Base-by-base conservation (phyloP, 1,140 invertebrate species). In the Trichonephila clavata region DNA sequence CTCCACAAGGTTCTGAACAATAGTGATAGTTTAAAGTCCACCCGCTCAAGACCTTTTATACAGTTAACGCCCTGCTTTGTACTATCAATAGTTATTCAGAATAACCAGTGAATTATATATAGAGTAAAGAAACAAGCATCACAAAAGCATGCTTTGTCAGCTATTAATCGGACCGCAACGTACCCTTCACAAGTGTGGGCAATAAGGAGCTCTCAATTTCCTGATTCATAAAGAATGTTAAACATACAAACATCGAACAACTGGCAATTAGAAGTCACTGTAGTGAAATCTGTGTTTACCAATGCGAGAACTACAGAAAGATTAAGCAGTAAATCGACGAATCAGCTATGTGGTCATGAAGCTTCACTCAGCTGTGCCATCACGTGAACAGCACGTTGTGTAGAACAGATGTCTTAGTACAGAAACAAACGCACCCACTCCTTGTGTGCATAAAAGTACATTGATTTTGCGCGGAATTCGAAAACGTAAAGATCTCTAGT, bases 241-340 rank as follows among this genome's bases (percentile, higher is more conserved):
- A 77, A 39, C 71, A 39, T 77, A 77, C 16, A 77, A 77, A 77
- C 32, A 32, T 24, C 27, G 71, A 77, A 77, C 13, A 77, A 77
- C 71, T 77, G 71, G 71, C 71, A 77, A 77, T 77, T 77, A 77
- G 71, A 77, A 77, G 71, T 77, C 71, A 1, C 16, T 77, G 27
- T 59, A 83, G 43, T 83, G 59, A 86, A 86, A 86, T 86, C 57
- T 86, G 59, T 86, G 84, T 86, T 86, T 65, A 63, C 84, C 59
- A 61, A 86, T 63, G 27, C 84, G 18, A 27, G 14, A 27, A 57
- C 21, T 83, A 32, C 84, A 86, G 24, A 57, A 86, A 86, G 27
- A 27, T 86, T 24, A 63, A 16, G 18, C 32, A 27, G 50, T 60
- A 61, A 86, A 63, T 86, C 59, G 57, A 43, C n/a, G 59, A 61